Percentiles rank a stretch among this genome's conserved stretches.
These are phyloP conservation scores for Charadrius vociferus DNA, from an alignment of 2,113 vertebrate species.

Conservation along the genomic window DNA sequence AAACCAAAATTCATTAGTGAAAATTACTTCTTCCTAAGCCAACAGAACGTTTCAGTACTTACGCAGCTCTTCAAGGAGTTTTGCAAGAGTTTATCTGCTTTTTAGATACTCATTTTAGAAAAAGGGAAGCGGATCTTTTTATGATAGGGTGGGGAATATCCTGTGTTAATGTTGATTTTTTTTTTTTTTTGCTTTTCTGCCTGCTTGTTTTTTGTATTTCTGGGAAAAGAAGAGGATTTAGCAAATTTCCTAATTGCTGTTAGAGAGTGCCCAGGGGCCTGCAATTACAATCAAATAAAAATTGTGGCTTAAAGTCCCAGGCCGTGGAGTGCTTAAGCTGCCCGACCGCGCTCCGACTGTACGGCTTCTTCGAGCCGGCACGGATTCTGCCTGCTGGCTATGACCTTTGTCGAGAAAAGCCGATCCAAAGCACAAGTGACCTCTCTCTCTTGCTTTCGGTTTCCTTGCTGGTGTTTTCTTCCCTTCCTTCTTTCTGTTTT, in stretches of 20 bases:
- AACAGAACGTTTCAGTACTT: background rate
- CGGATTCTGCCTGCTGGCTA: background rate
- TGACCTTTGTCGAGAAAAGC: background rate
- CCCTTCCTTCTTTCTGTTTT: background rate
- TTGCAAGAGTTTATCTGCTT: conserved; percentile 34
- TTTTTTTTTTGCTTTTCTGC: background rate
- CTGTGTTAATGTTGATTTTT: background rate
- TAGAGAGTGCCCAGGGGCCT: background rate
- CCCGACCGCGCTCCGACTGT: background rate
- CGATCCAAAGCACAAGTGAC: background rate
- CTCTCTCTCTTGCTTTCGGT: background rate
- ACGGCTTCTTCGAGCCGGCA: rapidly evolving
- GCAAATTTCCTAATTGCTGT: background rate
- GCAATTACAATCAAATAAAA: background rate
- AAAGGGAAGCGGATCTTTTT: conserved; percentile 38
- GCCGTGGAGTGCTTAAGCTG: background rate
- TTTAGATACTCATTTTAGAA: background rate
- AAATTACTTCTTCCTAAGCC: background rate
- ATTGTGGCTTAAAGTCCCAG: background rate
- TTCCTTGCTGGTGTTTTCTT: background rate
- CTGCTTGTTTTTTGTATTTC: background rate
- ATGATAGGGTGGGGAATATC: conserved; percentile 36
- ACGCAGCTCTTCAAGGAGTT: background rate
- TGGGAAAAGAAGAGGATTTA: background rate
- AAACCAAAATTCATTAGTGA: background rate